Evolutionary conservation across 1,140 invertebrate species (phyloP), one percentile per base, ranked within the genome.

Genomic region (Drosophila aff.): DNA sequence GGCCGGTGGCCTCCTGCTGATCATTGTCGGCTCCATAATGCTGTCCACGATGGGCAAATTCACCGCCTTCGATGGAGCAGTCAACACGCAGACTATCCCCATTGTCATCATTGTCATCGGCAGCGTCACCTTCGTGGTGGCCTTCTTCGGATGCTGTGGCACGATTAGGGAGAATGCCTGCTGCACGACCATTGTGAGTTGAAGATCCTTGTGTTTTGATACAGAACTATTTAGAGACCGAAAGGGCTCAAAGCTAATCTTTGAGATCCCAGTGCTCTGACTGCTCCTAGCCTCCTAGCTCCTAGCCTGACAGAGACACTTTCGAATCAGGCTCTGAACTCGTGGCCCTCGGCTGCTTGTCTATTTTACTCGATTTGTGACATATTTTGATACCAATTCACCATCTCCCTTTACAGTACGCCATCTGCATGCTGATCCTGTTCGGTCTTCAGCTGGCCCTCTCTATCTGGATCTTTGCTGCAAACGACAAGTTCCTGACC

Each of bases 61-160:
- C 58, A 93, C 73, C 53, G 87, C 93, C 16, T 92, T 94, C 21
- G 76, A 95, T 11, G 92, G 94, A 16, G 79, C 93, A 8, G 92
- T 94, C 50, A 91, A 94, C 68, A 92, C 93, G n/a, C 81, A 92
- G 4, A 94, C 94, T 0, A 94, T 93, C 13, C 94, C 95, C 4
- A 94, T 96, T 81, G 87, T 95, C 10, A 94, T 97, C 43, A 96
- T 97, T 65, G 92, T 96, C 46, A 92, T 97, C 66, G 97, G 97
- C 1, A 94, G 94, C 5, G 93, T 97, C 55, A 95, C 97, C 59
- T 97, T 97, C 81, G 73, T 96, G 18, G 95, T 97, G 46, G 95
- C 96, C 13, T 97, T 97, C 94, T 96, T 97, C 79, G 97, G 97
- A 80, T 98, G 97, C 93, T 97, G 96, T 81, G 97, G 97, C 47